phyloP scores from a whole-genome alignment of 2,888 invertebrate genomes.

The Sarcophaga caerulescens region DNA sequence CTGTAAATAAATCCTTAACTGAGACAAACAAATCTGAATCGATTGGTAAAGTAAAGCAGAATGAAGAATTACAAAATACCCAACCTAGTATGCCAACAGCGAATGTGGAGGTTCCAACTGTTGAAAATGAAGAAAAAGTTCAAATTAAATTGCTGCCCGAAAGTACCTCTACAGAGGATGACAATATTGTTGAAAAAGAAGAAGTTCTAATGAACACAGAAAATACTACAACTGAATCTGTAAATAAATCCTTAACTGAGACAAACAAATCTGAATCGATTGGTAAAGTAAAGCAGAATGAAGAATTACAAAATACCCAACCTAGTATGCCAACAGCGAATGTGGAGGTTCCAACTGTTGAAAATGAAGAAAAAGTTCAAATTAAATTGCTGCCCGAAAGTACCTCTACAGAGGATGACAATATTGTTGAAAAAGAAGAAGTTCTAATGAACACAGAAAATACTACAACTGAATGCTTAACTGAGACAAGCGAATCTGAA shows the following conservation, averaged over 20 bases:
- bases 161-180: not conserved
- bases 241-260: not conserved
- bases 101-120: not conserved
- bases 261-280: not conserved
- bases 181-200: not conserved
- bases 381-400: not conserved
- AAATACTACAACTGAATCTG: not conserved
- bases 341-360: not conserved
- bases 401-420: not conserved
- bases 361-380: not conserved
- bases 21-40: not conserved
- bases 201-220: not conserved
- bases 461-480: not conserved
- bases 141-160: not conserved
- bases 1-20: not conserved
- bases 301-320: not conserved
- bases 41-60: not conserved
- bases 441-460: not conserved
- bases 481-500: not conserved
- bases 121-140: not conserved
- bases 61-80: not conserved
- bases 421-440: not conserved
- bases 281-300: not conserved
- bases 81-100: not conserved
- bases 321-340: not conserved